Base-by-base conservation (phyloP, 2,888 invertebrate species). In the Mechanitis mazaeus region DNA sequence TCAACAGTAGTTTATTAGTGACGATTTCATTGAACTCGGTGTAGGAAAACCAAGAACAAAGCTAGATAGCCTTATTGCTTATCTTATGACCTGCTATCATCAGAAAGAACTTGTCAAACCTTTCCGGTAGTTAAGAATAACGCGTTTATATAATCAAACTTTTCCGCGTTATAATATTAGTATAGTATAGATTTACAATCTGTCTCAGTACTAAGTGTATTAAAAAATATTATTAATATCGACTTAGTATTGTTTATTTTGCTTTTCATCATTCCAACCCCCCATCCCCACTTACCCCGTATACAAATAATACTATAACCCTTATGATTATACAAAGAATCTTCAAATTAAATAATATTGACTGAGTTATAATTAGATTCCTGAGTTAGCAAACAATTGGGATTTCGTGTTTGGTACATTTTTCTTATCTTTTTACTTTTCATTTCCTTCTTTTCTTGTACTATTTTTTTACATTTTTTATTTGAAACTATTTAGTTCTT, bases 341-440 rank as follows among this genome's bases (percentile, higher is more conserved):
- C 50, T 50, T 50, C 50, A 50, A 50, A 50, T 50, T 50, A 50
- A 50, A 50, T 50, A 85, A 85, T 83, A 82, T 86, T 86, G 76
- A 75, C 75, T 45, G 71, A 74, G 73, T 77, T 82, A 83, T 86
- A 86, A 86, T 85, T 86, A 85, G 79, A 79, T 81, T 72, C 67
- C 64, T 59, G 68, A 72, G 71, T 31, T 53, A 20, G 53, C 42
- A 57, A 57, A 47, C 54, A 63, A 55, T n/a, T 54, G 54, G 54
- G 59, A 33, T 54, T 56, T 56, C 55, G 33, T 54, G 45, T 54
- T 63, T 31, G 5, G 7, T 9, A 31, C 31, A 9, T 50, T 20
- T n/a, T 50, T 50, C 6, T 50, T 31, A 12, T 47, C n/a, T 6
- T n/a, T 31, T 31, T 50, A 2, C 31, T 7, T 50, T 28, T 11